Evolutionary conservation across 1,140 invertebrate species (phyloP).

Genomic region (Adelges cooleyi): DNA sequence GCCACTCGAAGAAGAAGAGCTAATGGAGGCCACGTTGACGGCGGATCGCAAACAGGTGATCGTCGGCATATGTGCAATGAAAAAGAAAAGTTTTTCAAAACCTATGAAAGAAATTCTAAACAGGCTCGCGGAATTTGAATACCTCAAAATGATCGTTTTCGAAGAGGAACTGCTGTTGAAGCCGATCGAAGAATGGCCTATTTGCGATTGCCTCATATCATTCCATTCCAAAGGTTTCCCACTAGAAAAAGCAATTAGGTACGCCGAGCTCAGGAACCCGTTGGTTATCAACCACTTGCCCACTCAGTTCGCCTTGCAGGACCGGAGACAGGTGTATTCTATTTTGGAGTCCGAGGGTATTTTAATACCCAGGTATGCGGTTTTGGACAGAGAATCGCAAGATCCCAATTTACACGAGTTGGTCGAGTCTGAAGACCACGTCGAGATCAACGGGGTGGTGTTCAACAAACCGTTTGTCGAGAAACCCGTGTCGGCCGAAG

Average conservation of each 20-base stretch:
- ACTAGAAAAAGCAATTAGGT: slow-evolving; percentile 64
- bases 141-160: slow-evolving; percentile 63
- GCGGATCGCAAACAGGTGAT: slow-evolving; percentile 65
- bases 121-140: slow-evolving; percentile 88
- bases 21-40: slow-evolving; percentile 26
- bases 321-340: slow-evolving; percentile 86
- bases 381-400: slow-evolving; percentile 84
- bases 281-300: slow-evolving; percentile 97
- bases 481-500: slow-evolving; percentile 95
- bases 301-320: slow-evolving; percentile 88
- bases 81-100: slow-evolving; percentile 95
- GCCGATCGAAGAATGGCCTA: slow-evolving; percentile 95
- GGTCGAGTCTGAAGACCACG: slow-evolving; percentile 95
- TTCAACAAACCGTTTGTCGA: slow-evolving; percentile 99
- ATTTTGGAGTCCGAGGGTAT: slow-evolving; percentile 90
- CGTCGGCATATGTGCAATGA: slow-evolving; percentile 96
- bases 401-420: slow-evolving; percentile 83
- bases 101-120: slow-evolving; percentile 97
- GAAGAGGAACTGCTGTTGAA: slow-evolving; percentile 46
- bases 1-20: slow-evolving; percentile 23
- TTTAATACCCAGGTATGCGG: slow-evolving; percentile 93
- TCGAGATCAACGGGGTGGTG: slow-evolving; percentile 92
- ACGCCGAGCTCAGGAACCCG: slow-evolving; percentile 74
- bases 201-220: slow-evolving; percentile 94
- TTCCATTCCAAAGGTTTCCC: slow-evolving; percentile 98